Evolutionary conservation across 2,888 invertebrate species (phyloP), one percentile per base, ranked within the genome.

Genomic region (Oscheius sp.): DNA sequence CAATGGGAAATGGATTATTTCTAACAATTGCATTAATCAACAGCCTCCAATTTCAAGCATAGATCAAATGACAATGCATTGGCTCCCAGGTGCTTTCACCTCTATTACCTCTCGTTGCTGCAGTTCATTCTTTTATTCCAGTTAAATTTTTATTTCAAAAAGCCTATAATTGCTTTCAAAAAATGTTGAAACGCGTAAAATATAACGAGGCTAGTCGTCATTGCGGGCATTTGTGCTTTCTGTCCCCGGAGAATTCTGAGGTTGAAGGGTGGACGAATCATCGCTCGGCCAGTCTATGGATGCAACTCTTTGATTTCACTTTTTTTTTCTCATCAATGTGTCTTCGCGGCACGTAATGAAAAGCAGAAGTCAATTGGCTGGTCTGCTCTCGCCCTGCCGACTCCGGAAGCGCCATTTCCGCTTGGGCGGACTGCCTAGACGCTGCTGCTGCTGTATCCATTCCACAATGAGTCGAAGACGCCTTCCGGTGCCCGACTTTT

Each of bases 401-500:
- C 43, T 63, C 63, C 63, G 63, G 63, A 63, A 63, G 46, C 45
- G 43, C 63, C 63, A 63, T 63, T 63, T 63, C 63, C 63, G 63
- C 63, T n/a, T 58, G 58, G 58, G 25, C 58, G 58, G 58, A 58
- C 45, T 49, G n/a, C 49, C 16, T 13, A 35, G 27, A 29, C 58
- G 29, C 43, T 43, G 56, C 43, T 9, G 61, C 16, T 21, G 18
- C 61, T 25, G 45, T 63, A 45, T 63, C 63, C 63, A 46, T 63
- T 63, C 35, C 35, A 35, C 35, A 35, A 35, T 35, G 35, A 35
- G 35, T 35, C 35, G 35, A 35, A 9, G 35, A 35, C 35, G 35
- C 35, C 35, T 35, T 35, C 35, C 35, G 35, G 35, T 35, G 5
- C 58, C 45, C 18, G 58, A 25, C 58, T 58, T 58, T 58, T 29